Evolutionary conservation across 2,888 invertebrate genomes (phyloP).

Genomic region (Pediacus dermestoides): DNA sequence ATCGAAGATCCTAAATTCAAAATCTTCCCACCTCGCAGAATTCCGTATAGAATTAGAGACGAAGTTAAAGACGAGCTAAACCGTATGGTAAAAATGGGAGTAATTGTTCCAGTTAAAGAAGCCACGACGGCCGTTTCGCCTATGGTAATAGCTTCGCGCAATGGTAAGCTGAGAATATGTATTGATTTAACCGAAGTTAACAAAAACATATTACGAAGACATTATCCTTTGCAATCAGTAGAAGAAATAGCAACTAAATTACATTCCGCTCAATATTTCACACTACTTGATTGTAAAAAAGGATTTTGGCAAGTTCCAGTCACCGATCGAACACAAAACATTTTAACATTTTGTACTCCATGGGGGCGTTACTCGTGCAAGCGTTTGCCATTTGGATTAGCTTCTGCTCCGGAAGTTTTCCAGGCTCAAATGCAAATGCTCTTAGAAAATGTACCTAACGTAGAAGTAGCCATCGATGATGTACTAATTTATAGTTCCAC

Average conservation of each 20-base stretch:
- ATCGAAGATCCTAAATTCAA: no score
- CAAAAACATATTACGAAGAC: slow-evolving; percentile 11
- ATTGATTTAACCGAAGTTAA: slow-evolving; percentile 23
- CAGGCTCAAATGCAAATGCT: neutral
- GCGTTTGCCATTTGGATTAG: slow-evolving; percentile 8
- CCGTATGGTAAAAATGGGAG: slow-evolving; percentile 3
- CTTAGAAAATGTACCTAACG: neutral
- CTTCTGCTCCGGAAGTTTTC: slow-evolving; percentile 12
- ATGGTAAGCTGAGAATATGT: slow-evolving; percentile 21
- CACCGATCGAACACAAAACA: slow-evolving; percentile 16
- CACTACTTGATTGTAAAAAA: slow-evolving; percentile 22
- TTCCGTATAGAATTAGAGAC: slow-evolving; percentile 7
- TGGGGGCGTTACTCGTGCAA: slow-evolving; percentile 6
- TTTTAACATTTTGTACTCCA: slow-evolving; percentile 9
- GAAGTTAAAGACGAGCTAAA: slow-evolving; percentile 9
- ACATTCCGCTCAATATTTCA: slow-evolving; percentile 16
- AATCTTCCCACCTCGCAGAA: slow-evolving; percentile 6
- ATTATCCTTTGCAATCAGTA: slow-evolving; percentile 16
- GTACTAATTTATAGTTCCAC: neutral
- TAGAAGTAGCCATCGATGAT: neutral
- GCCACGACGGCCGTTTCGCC: slow-evolving; percentile 11
- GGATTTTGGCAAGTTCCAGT: slow-evolving; percentile 27
- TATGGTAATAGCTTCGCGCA: slow-evolving; percentile 11
- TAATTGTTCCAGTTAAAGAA: slow-evolving; percentile 3
- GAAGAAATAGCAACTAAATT: slow-evolving; percentile 21